A percentile compares a stretch with the other conserved stretches of the same genome.
Conservation (phyloP, 2,113 vertebrate species). For the Sylvia atricapilla region DNA sequence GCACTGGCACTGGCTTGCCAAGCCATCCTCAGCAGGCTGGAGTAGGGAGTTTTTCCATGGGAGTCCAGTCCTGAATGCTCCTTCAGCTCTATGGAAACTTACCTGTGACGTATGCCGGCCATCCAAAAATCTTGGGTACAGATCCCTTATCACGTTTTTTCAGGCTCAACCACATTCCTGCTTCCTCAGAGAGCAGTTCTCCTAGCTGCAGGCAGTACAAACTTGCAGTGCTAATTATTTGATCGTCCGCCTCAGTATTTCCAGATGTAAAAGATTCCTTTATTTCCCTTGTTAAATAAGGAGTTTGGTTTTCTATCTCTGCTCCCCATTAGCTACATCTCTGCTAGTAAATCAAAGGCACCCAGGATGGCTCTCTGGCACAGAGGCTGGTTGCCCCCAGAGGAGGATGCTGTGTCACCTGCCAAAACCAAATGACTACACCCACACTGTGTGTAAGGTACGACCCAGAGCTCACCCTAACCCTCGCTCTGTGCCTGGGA, state of each 20-base stretch:
- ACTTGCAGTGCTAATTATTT: constrained; percentile 39
- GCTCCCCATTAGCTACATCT: background rate
- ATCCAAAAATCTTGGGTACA: background rate
- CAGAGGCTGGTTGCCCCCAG: background rate
- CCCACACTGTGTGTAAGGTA: background rate
- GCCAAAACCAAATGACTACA: background rate
- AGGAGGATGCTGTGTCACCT: background rate
- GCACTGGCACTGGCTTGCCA: background rate
- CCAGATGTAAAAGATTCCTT: constrained; percentile 41
- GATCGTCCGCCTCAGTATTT: constrained; percentile 15
- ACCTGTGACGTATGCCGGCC: background rate
- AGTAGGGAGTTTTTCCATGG: background rate
- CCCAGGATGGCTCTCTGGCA: background rate
- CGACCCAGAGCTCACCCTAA: background rate
- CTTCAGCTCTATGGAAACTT: background rate
- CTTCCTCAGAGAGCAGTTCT: background rate
- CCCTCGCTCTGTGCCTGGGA: background rate
- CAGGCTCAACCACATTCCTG: background rate
- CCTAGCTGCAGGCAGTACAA: constrained; percentile 46
- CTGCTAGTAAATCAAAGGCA: background rate
- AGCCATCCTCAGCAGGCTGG: background rate
- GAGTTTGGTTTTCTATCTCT: background rate
- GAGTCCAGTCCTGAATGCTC: background rate
- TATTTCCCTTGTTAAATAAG: constrained; percentile 21
- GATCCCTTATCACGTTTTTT: background rate